phyloP scores from a whole-genome alignment of 2,797 vertebrate species.

The Schizopygopsis malacanthus region DNA sequence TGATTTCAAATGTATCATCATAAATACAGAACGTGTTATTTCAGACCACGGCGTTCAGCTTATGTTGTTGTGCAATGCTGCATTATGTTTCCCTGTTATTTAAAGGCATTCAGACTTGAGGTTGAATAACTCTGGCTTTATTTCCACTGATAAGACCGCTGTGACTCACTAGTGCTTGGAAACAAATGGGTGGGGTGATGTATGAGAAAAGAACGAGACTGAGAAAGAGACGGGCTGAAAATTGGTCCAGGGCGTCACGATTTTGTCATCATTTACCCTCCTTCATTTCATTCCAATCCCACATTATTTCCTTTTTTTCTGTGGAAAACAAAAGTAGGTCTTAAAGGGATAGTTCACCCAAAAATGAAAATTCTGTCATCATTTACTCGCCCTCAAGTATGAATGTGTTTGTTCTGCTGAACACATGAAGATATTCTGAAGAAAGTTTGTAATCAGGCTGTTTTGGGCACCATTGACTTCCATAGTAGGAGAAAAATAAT shows the following conservation, averaged over 20 bases:
- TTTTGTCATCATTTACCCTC: neutral
- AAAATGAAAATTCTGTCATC: no score
- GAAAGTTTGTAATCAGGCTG: no score
- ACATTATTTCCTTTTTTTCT: neutral
- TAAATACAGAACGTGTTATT: neutral
- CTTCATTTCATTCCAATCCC: neutral
- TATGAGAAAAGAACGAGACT: neutral
- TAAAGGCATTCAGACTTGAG: neutral
- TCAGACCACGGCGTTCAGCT: neutral
- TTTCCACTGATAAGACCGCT: neutral
- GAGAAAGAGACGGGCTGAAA: neutral
- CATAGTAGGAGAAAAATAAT: no score
- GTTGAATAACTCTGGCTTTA: neutral
- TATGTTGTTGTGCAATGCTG: slow-evolving; percentile 9
- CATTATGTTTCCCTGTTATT: neutral
- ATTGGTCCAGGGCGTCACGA: neutral
- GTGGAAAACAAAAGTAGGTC: neutral
- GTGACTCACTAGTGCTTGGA: neutral
- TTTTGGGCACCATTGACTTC: no score
- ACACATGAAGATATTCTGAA: no score
- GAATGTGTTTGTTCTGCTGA: no score
- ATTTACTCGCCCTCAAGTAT: no score
- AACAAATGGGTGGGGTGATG: neutral
- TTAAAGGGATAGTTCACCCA: no score
- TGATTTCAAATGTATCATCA: slow-evolving; percentile 10